Percentiles rank a stretch among this genome's conserved stretches.
Evolutionary conservation across 2,888 invertebrate genomes (phyloP).

Genomic region (Ichneumoninae sp.): DNA sequence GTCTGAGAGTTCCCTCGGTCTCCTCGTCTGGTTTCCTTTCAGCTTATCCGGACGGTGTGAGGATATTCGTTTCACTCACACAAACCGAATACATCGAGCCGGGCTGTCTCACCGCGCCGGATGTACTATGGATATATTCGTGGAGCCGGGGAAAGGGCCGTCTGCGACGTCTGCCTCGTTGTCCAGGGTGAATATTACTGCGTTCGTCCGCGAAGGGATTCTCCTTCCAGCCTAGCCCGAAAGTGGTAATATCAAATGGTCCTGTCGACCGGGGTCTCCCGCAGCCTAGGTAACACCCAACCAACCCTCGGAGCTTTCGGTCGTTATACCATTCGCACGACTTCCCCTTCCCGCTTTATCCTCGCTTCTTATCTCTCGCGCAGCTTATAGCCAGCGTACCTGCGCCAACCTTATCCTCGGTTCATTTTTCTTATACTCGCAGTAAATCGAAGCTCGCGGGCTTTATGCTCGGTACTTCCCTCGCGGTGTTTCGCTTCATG

Average conservation of each 20-base stretch:
- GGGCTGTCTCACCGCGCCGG: background rate
- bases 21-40: background rate
- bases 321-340: slow-evolving; percentile 28
- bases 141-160: background rate
- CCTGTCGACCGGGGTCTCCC: background rate
- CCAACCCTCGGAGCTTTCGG: background rate
- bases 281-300: background rate
- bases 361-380: slow-evolving; percentile 27
- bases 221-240: background rate
- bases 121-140: background rate
- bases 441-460: background rate
- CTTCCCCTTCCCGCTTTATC: slow-evolving; percentile 28
- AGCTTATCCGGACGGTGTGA: slow-evolving; percentile 16
- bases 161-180: slow-evolving; percentile 1
- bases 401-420: slow-evolving; percentile 20
- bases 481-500: background rate
- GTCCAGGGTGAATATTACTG: slow-evolving; percentile 26
- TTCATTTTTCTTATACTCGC: slow-evolving; percentile 26
- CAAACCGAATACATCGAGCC: slow-evolving; percentile 13
- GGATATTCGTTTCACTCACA: slow-evolving; percentile 29
- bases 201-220: slow-evolving; percentile 9
- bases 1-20: slow-evolving; percentile 14
- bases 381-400: slow-evolving; percentile 1
- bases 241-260: slow-evolving; percentile 40
- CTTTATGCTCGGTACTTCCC: background rate